These are phyloP conservation scores for Muricea muricata DNA, from an alignment of 92 coral and sea anemone genomes.

Conservation along the genomic window DNA sequence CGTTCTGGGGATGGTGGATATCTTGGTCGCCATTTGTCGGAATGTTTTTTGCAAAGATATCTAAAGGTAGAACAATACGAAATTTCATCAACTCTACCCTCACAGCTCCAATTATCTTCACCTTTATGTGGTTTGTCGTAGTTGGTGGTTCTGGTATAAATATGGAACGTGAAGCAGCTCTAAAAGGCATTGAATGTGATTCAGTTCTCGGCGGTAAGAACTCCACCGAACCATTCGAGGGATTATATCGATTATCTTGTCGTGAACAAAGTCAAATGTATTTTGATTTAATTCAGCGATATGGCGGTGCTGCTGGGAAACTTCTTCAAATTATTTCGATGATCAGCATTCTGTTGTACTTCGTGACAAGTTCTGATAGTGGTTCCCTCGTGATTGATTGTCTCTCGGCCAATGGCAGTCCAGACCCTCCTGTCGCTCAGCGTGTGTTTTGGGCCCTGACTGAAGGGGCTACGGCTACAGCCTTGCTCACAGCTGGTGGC, in stretches of 20 bases:
- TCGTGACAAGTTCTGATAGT: slow-evolving; percentile 95
- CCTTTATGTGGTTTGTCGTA: slow-evolving; percentile 79
- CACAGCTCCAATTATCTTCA: slow-evolving; percentile 69
- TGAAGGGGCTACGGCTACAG: slow-evolving; percentile 88
- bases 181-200: slow-evolving; percentile 62
- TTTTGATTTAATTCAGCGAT: slow-evolving; percentile 80
- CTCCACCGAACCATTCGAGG: slow-evolving; percentile 58
- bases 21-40: slow-evolving; percentile 83
- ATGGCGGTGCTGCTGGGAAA: slow-evolving; percentile 63
- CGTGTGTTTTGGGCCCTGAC: slow-evolving; percentile 92
- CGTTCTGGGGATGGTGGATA: slow-evolving; percentile 89
- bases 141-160: slow-evolving; percentile 85
- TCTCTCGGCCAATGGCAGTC: slow-evolving; percentile 85
- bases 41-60: slow-evolving; percentile 74
- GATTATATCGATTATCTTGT: slow-evolving; percentile 85
- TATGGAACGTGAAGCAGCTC: slow-evolving; percentile 85
- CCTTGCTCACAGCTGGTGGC: slow-evolving; percentile 82
- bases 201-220: slow-evolving; percentile 69
- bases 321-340: slow-evolving; percentile 73
- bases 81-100: slow-evolving; percentile 80
- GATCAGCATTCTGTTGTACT: slow-evolving; percentile 74
- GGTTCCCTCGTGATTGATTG: slow-evolving; percentile 89
- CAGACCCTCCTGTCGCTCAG: slow-evolving; percentile 83
- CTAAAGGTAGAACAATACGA: slow-evolving; percentile 74
- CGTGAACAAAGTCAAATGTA: slow-evolving; percentile 70